Evolutionary conservation across 2,888 invertebrate species (phyloP).

Genomic region (Spisula subtruncata): DNA sequence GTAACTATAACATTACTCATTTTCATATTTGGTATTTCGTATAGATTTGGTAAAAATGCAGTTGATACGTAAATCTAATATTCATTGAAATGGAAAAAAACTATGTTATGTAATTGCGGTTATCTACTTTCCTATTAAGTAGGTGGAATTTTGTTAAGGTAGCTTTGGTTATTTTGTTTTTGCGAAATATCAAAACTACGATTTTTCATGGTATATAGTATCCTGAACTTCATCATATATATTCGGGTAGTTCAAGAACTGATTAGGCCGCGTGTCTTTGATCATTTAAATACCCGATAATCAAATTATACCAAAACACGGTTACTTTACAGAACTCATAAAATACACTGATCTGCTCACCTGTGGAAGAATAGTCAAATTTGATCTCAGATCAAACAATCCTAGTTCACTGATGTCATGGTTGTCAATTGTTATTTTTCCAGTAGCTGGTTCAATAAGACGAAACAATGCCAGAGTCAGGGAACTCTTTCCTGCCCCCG

Average conservation of each 20-base stretch:
- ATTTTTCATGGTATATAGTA: background rate
- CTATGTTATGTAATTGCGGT: background rate
- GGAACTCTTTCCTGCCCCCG: conserved; percentile 90
- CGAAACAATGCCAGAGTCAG: conserved; percentile 90
- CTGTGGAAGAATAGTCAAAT: conserved; percentile 89
- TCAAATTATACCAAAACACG: background rate
- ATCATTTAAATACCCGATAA: background rate
- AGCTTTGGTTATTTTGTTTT: background rate
- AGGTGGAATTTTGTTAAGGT: background rate
- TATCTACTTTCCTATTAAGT: background rate
- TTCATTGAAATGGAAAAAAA: background rate
- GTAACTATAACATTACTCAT: background rate
- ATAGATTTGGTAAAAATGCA: background rate
- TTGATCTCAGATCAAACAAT: conserved; percentile 89
- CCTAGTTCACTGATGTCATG: conserved; percentile 88
- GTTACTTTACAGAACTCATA: background rate
- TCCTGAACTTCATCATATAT: background rate
- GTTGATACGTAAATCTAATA: background rate
- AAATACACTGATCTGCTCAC: conserved; percentile 75
- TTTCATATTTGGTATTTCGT: background rate
- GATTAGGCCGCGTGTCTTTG: background rate
- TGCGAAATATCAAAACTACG: background rate
- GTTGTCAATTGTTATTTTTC: conserved; percentile 89
- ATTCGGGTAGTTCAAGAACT: background rate
- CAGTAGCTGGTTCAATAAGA: conserved; percentile 89